Base-by-base conservation (phyloP, 1,140 invertebrate species). In the Pseudachorutes palmiensis region DNA sequence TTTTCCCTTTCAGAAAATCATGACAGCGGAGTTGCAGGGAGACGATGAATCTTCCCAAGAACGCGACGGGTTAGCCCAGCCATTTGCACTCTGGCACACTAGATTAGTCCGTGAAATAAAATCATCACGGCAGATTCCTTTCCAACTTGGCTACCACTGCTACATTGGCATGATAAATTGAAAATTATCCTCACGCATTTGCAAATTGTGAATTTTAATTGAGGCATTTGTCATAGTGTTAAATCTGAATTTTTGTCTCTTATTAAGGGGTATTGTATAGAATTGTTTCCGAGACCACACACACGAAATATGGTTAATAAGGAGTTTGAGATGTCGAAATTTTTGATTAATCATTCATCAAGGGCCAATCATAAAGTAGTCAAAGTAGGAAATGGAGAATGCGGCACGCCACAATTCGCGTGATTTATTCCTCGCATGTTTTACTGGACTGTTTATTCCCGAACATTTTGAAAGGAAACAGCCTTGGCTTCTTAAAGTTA, bases 171-270 rank as follows among this genome's bases (percentile, higher is more conserved):
- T n/a, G n/a, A n/a, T 55, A 16, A 24, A 55, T 55, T 55, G 51
- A 55, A 55, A 55, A 55, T 55, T 55, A 55, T 12, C 12, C 51
- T 16, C 51, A 24, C 51, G 12, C 12, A 55, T 55, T 55, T 55
- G 3, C 51, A 26, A 55, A 55, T 16, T 55, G 9, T 5, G 9
- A 12, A 55, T 5, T 5, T 14, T 14, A 12, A 55, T 55, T 16
- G 51, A 55, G 9, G 5, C 51, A 55, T 55, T 45, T 45, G 36
- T 45, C 36, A 45, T 12, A 45, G n/a, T n/a, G n/a, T n/a, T n/a
- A n/a, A n/a, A n/a, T n/a, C n/a, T n/a, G n/a, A n/a, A n/a, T n/a
- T n/a, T n/a, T n/a, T n/a, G n/a, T n/a, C n/a, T n/a, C n/a, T n/a
- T n/a, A n/a, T n/a, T n/a, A n/a, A n/a, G n/a, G n/a, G n/a, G 36